Evolutionary conservation across 2,797 vertebrate genomes (phyloP), one percentile per base, ranked within the genome.

Genomic region (Oreochromis grahami): DNA sequence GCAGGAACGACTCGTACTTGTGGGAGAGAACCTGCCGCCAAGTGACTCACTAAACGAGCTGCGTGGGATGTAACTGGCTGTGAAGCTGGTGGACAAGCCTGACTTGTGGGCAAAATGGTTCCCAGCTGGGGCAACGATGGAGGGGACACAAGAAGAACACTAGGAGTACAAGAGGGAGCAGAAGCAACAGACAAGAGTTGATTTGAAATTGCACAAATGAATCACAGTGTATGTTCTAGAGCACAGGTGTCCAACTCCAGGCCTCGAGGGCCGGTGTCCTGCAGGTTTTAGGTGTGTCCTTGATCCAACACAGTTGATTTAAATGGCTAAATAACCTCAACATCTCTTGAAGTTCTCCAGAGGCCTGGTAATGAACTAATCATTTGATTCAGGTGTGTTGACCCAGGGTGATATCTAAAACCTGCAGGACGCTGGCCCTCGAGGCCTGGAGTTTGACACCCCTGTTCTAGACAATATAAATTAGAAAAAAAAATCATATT

Each of bases 51-150:
- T 1, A 98, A 94, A 29, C 98, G 95, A 0, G 97, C 78, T 0
- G 97, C 52, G 0, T 96, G 98, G 2, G 97, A 92, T 1, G 93
- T 93, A 0, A 97, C 89, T 1, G 97, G 92, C 1, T 96, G 96
- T 4, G 97, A 91, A 24, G 88, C 76, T 55, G 97, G 95, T 3
- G 93, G 87, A 2, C 88, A 95, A 3, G 94, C 95, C 88, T 97
- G 97, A 72, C 96, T 91, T 36, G 95, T 93, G 83, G 98, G 98
- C 12, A 99, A 95, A 92, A 99, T 93, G 0, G 98, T 96, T 82
- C 98, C 98, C 13, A 99, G 96, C 93, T 99, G 98, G 1, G 98
- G 97, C 96, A 99, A 96, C 8, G 98, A 94, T 2, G 98, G 98
- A 53, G 98, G 97, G 2, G 98, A 98, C 8, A 99, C 97, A 79